Evolutionary conservation across 1,140 invertebrate genomes (phyloP), one percentile per base, ranked within the genome.

Genomic region (Drosophila repletoides): DNA sequence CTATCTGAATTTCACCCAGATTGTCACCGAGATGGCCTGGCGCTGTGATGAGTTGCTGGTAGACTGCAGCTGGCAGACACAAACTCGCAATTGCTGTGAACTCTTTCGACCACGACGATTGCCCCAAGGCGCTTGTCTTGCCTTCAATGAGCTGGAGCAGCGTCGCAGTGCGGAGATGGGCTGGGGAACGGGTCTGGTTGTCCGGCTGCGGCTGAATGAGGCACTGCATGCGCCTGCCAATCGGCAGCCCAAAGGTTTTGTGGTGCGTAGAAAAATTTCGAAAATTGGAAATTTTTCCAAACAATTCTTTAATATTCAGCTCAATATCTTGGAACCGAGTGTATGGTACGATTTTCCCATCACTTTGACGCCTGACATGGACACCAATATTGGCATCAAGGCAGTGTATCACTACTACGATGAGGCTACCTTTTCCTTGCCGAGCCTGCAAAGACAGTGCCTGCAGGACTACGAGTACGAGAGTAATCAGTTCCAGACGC

Each of bases 1-100:
- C 31, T 59, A 86, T 55, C 48, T 84, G 0, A 89, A 89, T 33
- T 88, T 89, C 3, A 89, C 81, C 0, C 43, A 73, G 26, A 77
- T 80, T 40, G 74, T 61, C 0, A 41, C 2, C 0, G 67, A 87
- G 21, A 66, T 88, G 87, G 19, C 79, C 1, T 88, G 86, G 86
- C 67, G 76, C 5, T 88, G 86, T 15, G 66, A 88, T 22, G 86
- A 88, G 9, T 9, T 88, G 6, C 21, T 88, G 0, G 9, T 9
- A 0, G 51, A 70, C 2, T 88, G 86, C 26, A 14, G 38, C 1
- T 88, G 86, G 86, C 72, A 73, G 6, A 58, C 45, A 0, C 28
- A 40, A 3, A 1, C 17, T 0, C 28, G 55, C 2, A 41, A 86
- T n/a, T 88, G 86, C 29, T 88, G 86, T 28, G 49, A 70, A 7